Base-by-base conservation (phyloP, 1,140 invertebrate species). In the Drosophila pallidifrons region DNA sequence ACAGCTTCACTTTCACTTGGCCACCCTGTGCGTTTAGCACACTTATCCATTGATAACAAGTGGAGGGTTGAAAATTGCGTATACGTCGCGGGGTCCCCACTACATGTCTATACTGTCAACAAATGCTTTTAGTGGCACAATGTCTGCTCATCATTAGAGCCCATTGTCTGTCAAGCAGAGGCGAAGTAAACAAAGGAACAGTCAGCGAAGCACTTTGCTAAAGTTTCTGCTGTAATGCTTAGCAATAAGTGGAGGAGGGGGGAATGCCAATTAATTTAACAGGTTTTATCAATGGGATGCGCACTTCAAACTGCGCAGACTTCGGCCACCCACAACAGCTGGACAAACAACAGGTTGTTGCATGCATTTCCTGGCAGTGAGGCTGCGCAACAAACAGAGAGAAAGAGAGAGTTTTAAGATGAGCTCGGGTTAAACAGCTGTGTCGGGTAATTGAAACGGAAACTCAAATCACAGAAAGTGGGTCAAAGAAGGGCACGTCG, bases 31-130 rank as follows among this genome's bases (percentile, higher is more conserved):
- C 51, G 5, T 38, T 63, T 68, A 69, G 68, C 81, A 47, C 60
- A 77, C 69, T 87, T 88, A 73, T 74, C 64, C 71, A 80, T 88
- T 87, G 83, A 88, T 83, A 87, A 77, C 64, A 72, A 75, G 49
- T 57, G 49, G 67, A 69, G 83, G 85, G 85, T 75, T 87, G 73
- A 75, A 77, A 69, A 88, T 88, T 88, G 69, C 80, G 83, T 88
- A 87, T 87, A 82, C 83, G 83, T 32, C 15, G 47, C 55, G 43
- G 65, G 57, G 72, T 25, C 5, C 28, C 41, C 32, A 45, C 54
- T 64, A 43, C 46, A 57, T 46, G 58, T 32, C 28, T 46, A 38
- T 65, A 11, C 28, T 54, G 49, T 58, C 52, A 65, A 41, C 51
- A 41, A 41, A 25, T n/a, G 46, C 54, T n/a, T 25, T 61, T 61